Conservation (phyloP, 2,888 invertebrate species). For the Mystacides longicornis region DNA sequence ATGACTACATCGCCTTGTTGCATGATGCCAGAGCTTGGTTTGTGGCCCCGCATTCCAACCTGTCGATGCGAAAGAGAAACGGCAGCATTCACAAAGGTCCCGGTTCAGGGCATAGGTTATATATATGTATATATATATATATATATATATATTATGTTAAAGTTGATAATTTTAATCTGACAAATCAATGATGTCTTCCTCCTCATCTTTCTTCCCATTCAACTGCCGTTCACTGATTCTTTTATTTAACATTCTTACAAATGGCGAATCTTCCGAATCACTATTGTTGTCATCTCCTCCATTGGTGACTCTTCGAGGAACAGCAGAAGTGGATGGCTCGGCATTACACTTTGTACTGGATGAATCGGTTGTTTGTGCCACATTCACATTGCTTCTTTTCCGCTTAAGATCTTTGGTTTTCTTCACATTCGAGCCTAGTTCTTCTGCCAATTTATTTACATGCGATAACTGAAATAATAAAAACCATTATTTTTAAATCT, state of each 20-base stretch:
- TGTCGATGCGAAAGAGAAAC: too few relatives aligned
- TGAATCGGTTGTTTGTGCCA: not conserved
- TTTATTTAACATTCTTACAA: constrained; percentile 10
- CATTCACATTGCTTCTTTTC: constrained; percentile 10
- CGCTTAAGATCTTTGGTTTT: constrained; percentile 20
- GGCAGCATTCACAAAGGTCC: too few relatives aligned
- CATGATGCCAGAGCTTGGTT: too few relatives aligned
- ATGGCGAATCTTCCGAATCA: constrained; percentile 9
- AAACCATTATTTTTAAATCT: too few relatives aligned
- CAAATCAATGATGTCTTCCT: constrained; percentile 11
- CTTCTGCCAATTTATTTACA: not conserved
- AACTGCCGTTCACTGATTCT: not conserved
- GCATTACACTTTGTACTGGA: not conserved
- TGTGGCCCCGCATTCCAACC: too few relatives aligned
- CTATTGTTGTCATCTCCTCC: not conserved
- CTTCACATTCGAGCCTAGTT: not conserved
- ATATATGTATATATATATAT: too few relatives aligned
- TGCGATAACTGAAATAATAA: too few relatives aligned
- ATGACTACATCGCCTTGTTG: too few relatives aligned
- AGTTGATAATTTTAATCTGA: not conserved
- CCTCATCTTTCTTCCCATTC: constrained; percentile 3
- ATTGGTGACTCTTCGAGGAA: not conserved
- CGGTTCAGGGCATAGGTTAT: too few relatives aligned
- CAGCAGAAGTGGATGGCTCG: constrained; percentile 1
- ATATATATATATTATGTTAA: too few relatives aligned